A percentile compares a stretch with the other conserved stretches of the same genome.
Evolutionary conservation across 2,113 vertebrate genomes (phyloP).

Genomic region (Poeciliopsis turrubarensis): DNA sequence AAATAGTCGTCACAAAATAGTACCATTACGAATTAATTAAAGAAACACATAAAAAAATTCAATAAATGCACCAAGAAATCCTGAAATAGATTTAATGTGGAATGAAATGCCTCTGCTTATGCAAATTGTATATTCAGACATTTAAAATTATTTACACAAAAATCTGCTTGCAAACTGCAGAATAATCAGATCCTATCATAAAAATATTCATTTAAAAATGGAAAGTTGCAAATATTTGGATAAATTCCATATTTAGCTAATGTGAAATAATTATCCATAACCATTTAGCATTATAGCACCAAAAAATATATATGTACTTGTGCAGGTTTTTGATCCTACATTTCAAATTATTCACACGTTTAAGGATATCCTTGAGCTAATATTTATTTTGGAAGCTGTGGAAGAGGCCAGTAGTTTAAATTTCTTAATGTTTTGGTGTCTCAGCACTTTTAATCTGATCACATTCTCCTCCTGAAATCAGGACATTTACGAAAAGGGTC

Average conservation of each 20-base stretch:
- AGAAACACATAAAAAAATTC: too few species aligned
- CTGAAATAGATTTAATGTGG: too few species aligned
- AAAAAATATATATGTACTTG: not conserved
- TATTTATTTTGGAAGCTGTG: not conserved
- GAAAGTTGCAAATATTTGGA: not conserved
- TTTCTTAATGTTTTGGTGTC: not conserved
- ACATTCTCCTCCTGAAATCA: not conserved
- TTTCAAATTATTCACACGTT: not conserved
- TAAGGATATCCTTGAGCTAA: not conserved
- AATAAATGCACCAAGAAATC: too few species aligned
- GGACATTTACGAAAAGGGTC: not conserved
- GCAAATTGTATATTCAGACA: not conserved
- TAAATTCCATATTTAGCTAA: not conserved
- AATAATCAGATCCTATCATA: not conserved
- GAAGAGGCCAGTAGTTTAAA: not conserved
- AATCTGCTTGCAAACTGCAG: not conserved
- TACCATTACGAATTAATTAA: too few species aligned
- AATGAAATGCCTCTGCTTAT: too few species aligned
- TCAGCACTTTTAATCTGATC: not conserved
- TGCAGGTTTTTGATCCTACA: not conserved
- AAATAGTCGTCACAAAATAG: too few species aligned
- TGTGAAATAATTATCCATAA: not conserved
- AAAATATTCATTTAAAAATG: not conserved
- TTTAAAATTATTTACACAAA: not conserved
- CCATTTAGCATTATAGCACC: not conserved